phyloP scores from a whole-genome alignment of 2,113 vertebrate genomes.

The Sander lucioperca region DNA sequence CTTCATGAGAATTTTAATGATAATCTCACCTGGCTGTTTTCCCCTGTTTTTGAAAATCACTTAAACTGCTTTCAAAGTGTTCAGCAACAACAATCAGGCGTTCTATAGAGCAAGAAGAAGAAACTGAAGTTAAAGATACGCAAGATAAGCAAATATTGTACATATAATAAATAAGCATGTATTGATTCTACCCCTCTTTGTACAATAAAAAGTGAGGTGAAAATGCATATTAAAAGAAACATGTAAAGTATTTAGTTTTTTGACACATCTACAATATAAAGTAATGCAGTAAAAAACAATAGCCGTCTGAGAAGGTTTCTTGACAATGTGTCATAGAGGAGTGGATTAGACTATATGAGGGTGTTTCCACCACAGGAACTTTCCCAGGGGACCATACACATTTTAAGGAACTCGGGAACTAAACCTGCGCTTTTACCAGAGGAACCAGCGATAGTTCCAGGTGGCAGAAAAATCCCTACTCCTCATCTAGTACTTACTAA shows the following conservation, averaged over 20 bases:
- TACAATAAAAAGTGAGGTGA: not conserved
- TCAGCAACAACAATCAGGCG: constrained; percentile 96
- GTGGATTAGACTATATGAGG: not conserved
- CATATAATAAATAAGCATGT: not conserved
- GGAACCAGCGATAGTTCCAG: not conserved
- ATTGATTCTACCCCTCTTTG: too few relatives aligned
- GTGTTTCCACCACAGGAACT: not conserved
- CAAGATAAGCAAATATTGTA: not conserved
- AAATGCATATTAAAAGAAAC: not conserved
- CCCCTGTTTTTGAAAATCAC: constrained; percentile 89
- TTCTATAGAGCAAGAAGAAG: constrained; percentile 81
- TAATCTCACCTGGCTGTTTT: constrained; percentile 87
- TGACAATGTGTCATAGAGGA: not conserved
- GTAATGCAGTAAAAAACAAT: not conserved
- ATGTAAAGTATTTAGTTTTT: not conserved
- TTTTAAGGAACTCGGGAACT: not conserved
- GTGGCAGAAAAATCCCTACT: not conserved
- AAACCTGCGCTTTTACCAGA: not conserved
- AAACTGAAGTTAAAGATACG: not conserved
- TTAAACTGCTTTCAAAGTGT: constrained; percentile 91
- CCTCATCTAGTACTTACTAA: not conserved
- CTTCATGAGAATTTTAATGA: not conserved
- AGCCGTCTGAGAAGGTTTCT: not conserved
- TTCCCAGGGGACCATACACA: not conserved
- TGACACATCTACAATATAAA: not conserved